Percentiles rank a stretch among this genome's conserved stretches.
Evolutionary conservation across 2,888 invertebrate species (phyloP).

Genomic region (Chymomyza fuscimana): DNA sequence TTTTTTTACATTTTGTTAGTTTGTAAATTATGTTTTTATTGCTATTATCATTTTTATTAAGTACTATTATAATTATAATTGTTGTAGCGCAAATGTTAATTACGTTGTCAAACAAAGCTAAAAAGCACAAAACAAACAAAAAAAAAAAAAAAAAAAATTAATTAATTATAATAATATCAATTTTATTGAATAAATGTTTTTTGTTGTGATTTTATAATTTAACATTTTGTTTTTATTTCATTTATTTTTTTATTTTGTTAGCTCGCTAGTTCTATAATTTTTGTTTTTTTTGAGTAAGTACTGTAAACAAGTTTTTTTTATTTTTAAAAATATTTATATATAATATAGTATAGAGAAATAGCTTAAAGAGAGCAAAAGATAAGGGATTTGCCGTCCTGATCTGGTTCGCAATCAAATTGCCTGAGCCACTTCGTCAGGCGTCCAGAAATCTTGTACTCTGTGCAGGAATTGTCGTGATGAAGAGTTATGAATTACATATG

Average conservation of each 20-base stretch:
- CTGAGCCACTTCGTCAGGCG: too few relatives aligned
- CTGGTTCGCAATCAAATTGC: too few relatives aligned
- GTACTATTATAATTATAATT: conserved; percentile 35
- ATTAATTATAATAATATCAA: background rate
- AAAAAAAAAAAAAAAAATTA: background rate
- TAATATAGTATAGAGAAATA: background rate
- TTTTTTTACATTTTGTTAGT: conserved; percentile 29
- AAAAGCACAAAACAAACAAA: conserved; percentile 15
- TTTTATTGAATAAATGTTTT: conserved; percentile 5
- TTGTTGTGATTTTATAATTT: conserved; percentile 5
- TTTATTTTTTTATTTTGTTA: background rate
- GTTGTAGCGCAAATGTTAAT: conserved; percentile 51
- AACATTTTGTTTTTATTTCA: conserved; percentile 21
- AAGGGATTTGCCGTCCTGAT: too few relatives aligned
- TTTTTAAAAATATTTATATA: conserved; percentile 6
- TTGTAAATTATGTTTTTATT: conserved; percentile 25
- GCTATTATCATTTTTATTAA: conserved; percentile 30
- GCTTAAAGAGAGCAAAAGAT: background rate
- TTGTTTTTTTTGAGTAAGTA: conserved; percentile 50
- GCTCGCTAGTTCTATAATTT: conserved; percentile 17
- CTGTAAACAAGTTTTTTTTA: background rate
- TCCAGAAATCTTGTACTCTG: too few relatives aligned
- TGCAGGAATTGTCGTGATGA: too few relatives aligned
- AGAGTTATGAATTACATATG: too few relatives aligned
- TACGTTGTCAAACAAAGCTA: conserved; percentile 24